Evolutionary conservation across 2,888 invertebrate genomes (phyloP), one percentile per base, ranked within the genome.

Genomic region (Litoditis marina): DNA sequence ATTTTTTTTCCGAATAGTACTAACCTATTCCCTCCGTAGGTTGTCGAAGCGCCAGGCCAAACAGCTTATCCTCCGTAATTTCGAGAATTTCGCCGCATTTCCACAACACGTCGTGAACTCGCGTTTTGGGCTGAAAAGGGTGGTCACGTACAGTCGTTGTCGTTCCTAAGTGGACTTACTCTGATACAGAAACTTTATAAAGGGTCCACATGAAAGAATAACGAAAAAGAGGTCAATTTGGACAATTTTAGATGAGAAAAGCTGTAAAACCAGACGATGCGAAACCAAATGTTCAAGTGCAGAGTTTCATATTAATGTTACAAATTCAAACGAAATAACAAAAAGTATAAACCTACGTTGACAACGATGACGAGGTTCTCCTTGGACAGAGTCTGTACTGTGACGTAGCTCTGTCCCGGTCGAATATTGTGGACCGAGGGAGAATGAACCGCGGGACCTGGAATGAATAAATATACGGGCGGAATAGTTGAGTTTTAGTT

Each of bases 81-180:
- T 70, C 69, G 34, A 77, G 52, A 30, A 74, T 74, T 55, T 73
- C 68, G 65, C 77, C 76, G 52, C 75, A 76, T 58, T 74, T 74
- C 71, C 74, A 73, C 28, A 74, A 66, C 30, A 77, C 68, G 44
- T 77, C 76, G 63, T 71, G 71, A 8, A 77, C 77, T 56, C 69
- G 66, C 25, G 76, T 76, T 61, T 77, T 77, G 27, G 63, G 67
- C 73, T 77, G 60, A 54, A 71, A 66, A 55, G 13, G 16, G 62
- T 27, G 13, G 32, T 13, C 28, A 1, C 28, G 25, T 49, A 32
- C 25, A 19, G n/a, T 16, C 22, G 25, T 30, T 52, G 31, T 11
- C 16, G 16, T 52, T 27, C 1, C n/a, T n/a, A n/a, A n/a, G n/a
- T n/a, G n/a, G n/a, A n/a, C n/a, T n/a, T n/a, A n/a, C n/a, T n/a